Evolutionary conservation across 2,888 invertebrate genomes (phyloP), one percentile per base, ranked within the genome.

Genomic region (Acronicta aceris): DNA sequence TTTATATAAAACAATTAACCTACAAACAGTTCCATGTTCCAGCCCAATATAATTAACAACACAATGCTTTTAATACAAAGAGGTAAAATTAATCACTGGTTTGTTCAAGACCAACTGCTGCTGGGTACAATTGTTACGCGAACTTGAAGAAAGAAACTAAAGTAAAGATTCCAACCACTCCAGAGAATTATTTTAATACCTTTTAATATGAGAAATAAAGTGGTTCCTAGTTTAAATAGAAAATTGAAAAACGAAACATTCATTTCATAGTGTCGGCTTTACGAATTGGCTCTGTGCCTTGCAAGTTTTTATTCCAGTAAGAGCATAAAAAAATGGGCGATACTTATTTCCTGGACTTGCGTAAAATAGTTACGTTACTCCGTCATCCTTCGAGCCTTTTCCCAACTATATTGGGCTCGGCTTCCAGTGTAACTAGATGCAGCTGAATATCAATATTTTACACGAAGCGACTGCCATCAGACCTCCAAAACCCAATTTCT

Each of bases 41-140:
- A 46, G 46, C 41, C 61, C 62, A 50, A 61, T 48, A 57, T 70
- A 68, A 70, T 70, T 73, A 73, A 70, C 74, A 73, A 51, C 47
- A 68, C 74, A 70, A 73, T 73, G 74, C 74, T 70, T 73, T 68
- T 73, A 70, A 68, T 70, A 73, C 69, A 62, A 68, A 68, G 50
- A 70, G 69, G 74, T 62, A 70, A 68, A 70, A 68, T 38, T 73
- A 70, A 70, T 70, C 74, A 70, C 69, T 50, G 69, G 74, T 57
- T 68, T 68, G 69, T 70, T 68, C 62, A 62, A 45, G 38, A 61
- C 45, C 68, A 69, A 73, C 69, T 73, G 74, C 41, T 57, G 69
- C 2, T 21, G 21, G 21, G 69, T 54, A 68, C 62, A 61, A 73
- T 68, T 53, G 69, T 68, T 61, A 42, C 33, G 25, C 12, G 21